These are phyloP conservation scores for Synodontis membranacea DNA, from an alignment of 2,113 vertebrate species.

Conservation along the genomic window DNA sequence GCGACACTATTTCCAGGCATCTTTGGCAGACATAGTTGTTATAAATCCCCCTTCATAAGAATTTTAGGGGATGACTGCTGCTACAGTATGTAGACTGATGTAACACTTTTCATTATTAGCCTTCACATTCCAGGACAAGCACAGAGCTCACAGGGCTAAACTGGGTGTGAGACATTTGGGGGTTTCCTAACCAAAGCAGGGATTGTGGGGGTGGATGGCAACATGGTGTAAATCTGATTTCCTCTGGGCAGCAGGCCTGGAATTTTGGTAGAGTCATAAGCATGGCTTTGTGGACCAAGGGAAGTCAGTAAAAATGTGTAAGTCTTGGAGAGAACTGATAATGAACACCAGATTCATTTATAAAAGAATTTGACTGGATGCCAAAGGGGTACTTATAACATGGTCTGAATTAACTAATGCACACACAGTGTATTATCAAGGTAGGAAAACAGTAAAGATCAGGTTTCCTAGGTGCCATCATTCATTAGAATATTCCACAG, in stretches of 20 bases:
- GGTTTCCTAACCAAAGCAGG: conserved; percentile 34
- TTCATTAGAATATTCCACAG: neutral
- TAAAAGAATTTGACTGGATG: neutral
- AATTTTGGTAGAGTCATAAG: neutral
- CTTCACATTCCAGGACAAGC: neutral
- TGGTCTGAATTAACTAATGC: neutral
- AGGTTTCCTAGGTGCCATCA: neutral
- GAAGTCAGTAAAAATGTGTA: neutral
- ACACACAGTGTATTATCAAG: neutral
- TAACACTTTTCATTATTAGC: conserved; percentile 19
- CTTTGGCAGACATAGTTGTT: neutral
- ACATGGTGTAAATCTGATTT: conserved; percentile 18
- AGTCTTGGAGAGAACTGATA: neutral
- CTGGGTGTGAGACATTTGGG: neutral
- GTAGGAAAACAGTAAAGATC: neutral
- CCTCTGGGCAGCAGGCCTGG: conserved; percentile 8
- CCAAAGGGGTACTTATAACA: neutral
- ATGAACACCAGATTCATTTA: neutral
- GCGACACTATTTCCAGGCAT: neutral
- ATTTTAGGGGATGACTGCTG: neutral
- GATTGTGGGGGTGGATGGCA: conserved; percentile 9
- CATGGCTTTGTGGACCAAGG: neutral
- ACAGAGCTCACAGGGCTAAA: neutral
- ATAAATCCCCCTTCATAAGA: neutral
- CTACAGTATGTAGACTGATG: neutral